Evolutionary conservation across 2,888 invertebrate genomes (phyloP).

Genomic region (Harpalus rubripes): DNA sequence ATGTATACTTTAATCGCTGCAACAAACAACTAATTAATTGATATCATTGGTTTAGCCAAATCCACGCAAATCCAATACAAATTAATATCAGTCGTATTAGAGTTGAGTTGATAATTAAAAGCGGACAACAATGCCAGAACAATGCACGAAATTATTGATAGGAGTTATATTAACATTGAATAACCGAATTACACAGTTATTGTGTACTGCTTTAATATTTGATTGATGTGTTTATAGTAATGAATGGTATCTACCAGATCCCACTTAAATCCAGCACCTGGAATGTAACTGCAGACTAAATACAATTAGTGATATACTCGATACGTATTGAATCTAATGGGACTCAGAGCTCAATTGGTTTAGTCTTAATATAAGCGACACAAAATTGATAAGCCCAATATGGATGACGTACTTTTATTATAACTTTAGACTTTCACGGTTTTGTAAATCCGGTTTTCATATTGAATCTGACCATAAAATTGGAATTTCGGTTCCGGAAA

Average conservation of each 20-base stretch:
- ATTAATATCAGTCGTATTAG: background rate
- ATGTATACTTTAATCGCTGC: background rate
- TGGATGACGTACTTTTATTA: too few species aligned
- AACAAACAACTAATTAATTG: constrained; percentile 8
- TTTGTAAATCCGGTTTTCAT: too few species aligned
- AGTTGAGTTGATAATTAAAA: constrained; percentile 8
- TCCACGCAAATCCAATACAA: constrained; percentile 16
- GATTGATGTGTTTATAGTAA: constrained; percentile 36
- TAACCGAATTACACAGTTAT: constrained; percentile 23
- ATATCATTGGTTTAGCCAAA: background rate
- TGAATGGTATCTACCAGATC: background rate
- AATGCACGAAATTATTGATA: constrained; percentile 14
- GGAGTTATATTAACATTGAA: constrained; percentile 19
- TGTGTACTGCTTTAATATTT: constrained; percentile 33
- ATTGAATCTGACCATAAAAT: too few species aligned
- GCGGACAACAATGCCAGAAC: background rate
- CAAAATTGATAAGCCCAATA: too few species aligned
- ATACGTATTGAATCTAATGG: background rate
- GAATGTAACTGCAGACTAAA: constrained; percentile 8
- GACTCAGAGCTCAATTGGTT: background rate
- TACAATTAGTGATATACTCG: constrained; percentile 14
- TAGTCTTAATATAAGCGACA: too few species aligned
- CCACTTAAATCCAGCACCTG: constrained; percentile 17
- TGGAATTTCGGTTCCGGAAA: too few species aligned
- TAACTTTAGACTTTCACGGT: too few species aligned